Evolutionary conservation across 2,113 vertebrate genomes (phyloP).

Genomic region (Malurus elegans): DNA sequence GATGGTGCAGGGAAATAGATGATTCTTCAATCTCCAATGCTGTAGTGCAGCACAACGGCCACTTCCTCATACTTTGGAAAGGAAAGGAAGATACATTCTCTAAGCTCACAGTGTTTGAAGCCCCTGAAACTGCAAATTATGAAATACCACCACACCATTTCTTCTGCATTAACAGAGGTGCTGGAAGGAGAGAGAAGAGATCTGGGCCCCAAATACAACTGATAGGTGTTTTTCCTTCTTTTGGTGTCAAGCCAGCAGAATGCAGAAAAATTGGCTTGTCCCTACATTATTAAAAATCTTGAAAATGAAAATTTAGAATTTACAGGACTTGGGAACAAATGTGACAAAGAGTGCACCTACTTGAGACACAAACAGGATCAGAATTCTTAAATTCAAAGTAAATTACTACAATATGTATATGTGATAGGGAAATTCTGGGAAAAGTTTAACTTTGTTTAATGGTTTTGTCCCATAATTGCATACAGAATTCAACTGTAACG

Average conservation of each 20-base stretch:
- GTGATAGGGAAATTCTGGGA: conserved; percentile 5
- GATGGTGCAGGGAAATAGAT: not conserved
- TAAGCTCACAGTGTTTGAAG: not conserved
- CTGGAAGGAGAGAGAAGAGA: not conserved
- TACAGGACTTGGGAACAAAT: not conserved
- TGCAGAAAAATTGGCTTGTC: not conserved
- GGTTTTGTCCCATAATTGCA: not conserved
- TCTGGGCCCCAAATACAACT: not conserved
- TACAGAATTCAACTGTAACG: not conserved
- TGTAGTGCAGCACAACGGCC: not conserved
- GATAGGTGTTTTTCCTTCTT: not conserved
- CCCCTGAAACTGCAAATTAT: not conserved
- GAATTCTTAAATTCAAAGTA: not conserved
- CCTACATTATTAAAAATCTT: conserved; percentile 6
- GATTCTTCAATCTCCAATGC: not conserved
- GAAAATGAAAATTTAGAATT: conserved; percentile 26
- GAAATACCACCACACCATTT: not conserved
- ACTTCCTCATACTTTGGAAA: not conserved
- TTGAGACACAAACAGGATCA: not conserved
- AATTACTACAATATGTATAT: conserved; percentile 7
- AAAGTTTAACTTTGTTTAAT: not conserved
- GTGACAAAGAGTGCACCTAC: not conserved
- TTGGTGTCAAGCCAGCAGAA: conserved; percentile 21
- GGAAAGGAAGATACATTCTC: not conserved
- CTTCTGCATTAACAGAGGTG: not conserved